These are phyloP conservation scores for Catonia carolina DNA, from an alignment of 2,888 invertebrate species.

Conservation along the genomic window DNA sequence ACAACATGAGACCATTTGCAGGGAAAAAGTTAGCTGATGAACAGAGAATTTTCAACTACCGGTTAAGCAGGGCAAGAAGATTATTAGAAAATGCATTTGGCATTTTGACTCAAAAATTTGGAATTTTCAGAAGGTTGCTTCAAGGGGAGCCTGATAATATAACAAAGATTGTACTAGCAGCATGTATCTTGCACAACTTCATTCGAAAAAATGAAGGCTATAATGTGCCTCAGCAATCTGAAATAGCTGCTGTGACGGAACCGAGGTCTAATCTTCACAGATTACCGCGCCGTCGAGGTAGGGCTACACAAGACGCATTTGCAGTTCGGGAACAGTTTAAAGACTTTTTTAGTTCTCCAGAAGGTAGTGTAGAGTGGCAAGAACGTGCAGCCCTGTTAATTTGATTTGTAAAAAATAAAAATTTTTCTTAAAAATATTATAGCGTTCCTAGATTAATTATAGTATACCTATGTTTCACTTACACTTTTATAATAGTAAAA, in stretches of 20 bases:
- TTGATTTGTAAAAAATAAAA: not conserved
- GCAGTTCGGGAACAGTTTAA: not conserved
- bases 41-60: slow-evolving; percentile 22
- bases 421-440: not conserved
- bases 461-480: not conserved
- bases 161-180: slow-evolving; percentile 9
- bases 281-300: not conserved
- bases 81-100: slow-evolving; percentile 24
- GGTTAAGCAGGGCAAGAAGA: slow-evolving; percentile 19
- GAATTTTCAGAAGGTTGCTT: slow-evolving; percentile 11
- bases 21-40: slow-evolving; percentile 10
- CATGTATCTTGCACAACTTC: slow-evolving; percentile 12
- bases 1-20: slow-evolving; percentile 21
- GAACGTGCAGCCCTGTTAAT: not conserved
- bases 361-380: not conserved
- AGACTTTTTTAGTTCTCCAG: not conserved
- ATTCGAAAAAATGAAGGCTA: not conserved
- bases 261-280: not conserved
- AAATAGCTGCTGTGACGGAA: not conserved
- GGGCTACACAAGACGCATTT: not conserved
- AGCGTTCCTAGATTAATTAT: not conserved
- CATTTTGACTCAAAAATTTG: slow-evolving; percentile 18
- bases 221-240: not conserved
- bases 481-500: no score
- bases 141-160: slow-evolving; percentile 13